Evolutionary conservation across 2,888 invertebrate genomes (phyloP), one percentile per base, ranked within the genome.

Genomic region (Cheilosia vernalis): DNA sequence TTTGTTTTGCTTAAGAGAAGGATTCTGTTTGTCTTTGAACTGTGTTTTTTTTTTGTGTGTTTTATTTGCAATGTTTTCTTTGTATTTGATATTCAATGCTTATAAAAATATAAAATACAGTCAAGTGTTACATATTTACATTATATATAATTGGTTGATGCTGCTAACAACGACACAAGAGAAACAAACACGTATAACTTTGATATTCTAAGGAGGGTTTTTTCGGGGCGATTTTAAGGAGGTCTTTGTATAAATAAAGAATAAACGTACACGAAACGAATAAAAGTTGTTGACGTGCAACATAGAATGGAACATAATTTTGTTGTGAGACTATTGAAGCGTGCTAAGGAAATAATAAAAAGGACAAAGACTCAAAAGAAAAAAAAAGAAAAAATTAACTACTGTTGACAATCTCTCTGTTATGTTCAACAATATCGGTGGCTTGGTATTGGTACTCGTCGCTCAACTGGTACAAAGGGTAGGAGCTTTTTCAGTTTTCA

Each of bases 81-180:
- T 61, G 53, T 49, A 73, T 73, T 56, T 60, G 66, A 76, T 76
- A 73, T 67, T 67, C 66, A 79, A 79, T 67, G 78, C 37, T 73
- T 83, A 83, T 73, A 78, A 83, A 83, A 83, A 78, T 83, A 83
- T 83, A 83, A 83, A 78, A 83, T 67, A 78, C 78, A 83, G 79
- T 83, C 78, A 56, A 66, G 55, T 53, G 72, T 60, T 67, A 63
- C 37, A 77, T 76, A 77, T 77, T 77, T 82, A 82, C 81, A 81
- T 40, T 70, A 27, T 60, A 58, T 17, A 60, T 37, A 78, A 60
- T 66, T 78, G 66, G 67, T 24, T 74, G 61, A 30, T 33, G 56
- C 51, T 30, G 21, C 21, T 53, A 19, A 13, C 24, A 24, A 61
- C 37, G 53, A 30, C 61, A 42, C 19, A 17, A 9, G 15, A 51